A percentile compares a stretch with the other conserved stretches of the same genome.
These are phyloP conservation scores for Campoletis raptor DNA, from an alignment of 2,888 invertebrate species.

Conservation along the genomic window DNA sequence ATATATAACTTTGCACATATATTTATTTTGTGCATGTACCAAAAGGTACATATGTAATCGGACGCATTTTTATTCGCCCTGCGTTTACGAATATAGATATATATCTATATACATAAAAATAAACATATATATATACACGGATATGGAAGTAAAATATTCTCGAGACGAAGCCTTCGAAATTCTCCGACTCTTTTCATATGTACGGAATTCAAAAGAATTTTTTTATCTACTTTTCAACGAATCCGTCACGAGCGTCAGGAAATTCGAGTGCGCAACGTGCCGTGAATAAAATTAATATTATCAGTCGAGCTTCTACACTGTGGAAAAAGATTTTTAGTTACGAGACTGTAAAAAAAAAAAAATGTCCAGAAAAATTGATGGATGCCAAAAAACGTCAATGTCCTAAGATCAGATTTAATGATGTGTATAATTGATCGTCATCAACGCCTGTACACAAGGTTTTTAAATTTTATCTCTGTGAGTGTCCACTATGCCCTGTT, in stretches of 20 bases:
- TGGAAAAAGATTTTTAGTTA: conserved; percentile 36
- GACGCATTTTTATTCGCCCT: background rate
- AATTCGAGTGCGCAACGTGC: conserved; percentile 61
- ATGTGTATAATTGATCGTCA: no score
- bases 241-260: conserved; percentile 28
- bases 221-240: conserved; percentile 40
- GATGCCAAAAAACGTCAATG: background rate
- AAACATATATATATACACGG: background rate
- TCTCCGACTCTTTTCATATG: conserved; percentile 43
- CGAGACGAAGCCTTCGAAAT: conserved; percentile 60
- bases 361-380: conserved; percentile 1
- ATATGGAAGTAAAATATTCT: conserved; percentile 50
- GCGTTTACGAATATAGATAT: conserved; percentile 10
- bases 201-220: conserved; percentile 51
- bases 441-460: no score
- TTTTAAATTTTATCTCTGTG: no score
- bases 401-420: background rate
- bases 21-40: conserved; percentile 10
- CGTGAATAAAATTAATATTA: conserved; percentile 64
- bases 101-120: background rate
- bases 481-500: no score
- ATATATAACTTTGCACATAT: conserved; percentile 7
- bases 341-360: conserved; percentile 20
- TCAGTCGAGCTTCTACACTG: conserved; percentile 16
- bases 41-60: background rate